phyloP scores from a whole-genome alignment of 1,140 invertebrate species.

The Trissolcus basalis region DNA sequence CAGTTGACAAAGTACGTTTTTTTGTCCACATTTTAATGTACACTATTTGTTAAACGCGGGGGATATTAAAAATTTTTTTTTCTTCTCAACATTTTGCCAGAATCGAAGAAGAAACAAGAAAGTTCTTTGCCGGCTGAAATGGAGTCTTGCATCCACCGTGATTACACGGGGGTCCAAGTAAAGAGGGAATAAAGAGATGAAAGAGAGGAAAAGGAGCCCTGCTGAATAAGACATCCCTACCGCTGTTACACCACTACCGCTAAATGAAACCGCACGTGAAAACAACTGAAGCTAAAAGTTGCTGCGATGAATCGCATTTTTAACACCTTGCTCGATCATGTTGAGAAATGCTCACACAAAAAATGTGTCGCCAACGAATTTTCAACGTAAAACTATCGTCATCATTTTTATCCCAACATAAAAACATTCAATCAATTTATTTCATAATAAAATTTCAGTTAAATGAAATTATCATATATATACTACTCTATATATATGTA shows the following conservation, averaged over 20 bases:
- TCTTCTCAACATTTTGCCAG: slow-evolving; percentile 44
- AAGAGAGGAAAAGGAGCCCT: slow-evolving; percentile 44
- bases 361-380: slow-evolving; percentile 13
- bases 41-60: slow-evolving; percentile 19
- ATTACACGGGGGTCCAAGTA: slow-evolving; percentile 67
- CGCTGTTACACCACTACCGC: slow-evolving; percentile 61
- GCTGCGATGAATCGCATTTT: slow-evolving; percentile 61
- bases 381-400: neutral
- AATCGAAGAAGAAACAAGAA: slow-evolving; percentile 65
- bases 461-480: no score
- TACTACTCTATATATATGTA: no score
- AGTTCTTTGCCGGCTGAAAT: slow-evolving; percentile 64
- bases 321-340: slow-evolving; percentile 63
- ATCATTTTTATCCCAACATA: neutral
- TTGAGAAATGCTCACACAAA: slow-evolving; percentile 17
- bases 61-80: slow-evolving; percentile 17
- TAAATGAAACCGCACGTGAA: slow-evolving; percentile 75
- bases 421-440: no score
- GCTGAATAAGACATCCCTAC: slow-evolving; percentile 60
- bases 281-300: slow-evolving; percentile 64
- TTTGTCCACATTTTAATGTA: slow-evolving; percentile 20
- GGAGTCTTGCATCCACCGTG: slow-evolving; percentile 70
- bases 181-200: slow-evolving; percentile 59
- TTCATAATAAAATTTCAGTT: no score
- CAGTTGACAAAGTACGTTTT: neutral